These are phyloP conservation scores for Akabosia matsudoensis DNA, from an alignment of 1,140 invertebrate species.

Conservation along the genomic window DNA sequence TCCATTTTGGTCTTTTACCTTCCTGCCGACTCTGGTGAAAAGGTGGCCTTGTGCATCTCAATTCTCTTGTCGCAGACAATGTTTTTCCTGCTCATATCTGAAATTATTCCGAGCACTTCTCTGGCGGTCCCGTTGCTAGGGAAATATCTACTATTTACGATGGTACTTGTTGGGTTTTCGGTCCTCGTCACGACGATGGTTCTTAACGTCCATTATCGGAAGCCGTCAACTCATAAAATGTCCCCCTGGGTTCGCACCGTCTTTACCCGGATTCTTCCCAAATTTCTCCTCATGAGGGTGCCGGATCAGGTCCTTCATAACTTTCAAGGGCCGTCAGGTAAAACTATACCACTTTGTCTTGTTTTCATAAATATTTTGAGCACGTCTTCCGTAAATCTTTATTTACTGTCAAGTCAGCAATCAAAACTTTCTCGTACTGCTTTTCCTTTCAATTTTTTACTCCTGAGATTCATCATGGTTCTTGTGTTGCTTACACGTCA, in stretches of 20 bases:
- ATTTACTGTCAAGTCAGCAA: too few relatives aligned
- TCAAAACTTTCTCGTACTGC: too few relatives aligned
- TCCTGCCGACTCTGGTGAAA: constrained; percentile 97
- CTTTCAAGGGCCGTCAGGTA: constrained; percentile 28
- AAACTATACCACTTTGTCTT: neutral
- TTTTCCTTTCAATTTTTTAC: too few relatives aligned
- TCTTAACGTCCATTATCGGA: constrained; percentile 98
- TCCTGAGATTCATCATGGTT: too few relatives aligned
- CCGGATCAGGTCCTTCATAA: constrained; percentile 46
- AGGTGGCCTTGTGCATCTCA: constrained; percentile 96
- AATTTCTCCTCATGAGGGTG: constrained; percentile 75
- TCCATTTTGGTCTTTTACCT: constrained; percentile 81
- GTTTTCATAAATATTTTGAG: neutral
- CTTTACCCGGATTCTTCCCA: constrained; percentile 81
- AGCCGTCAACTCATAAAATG: constrained; percentile 97
- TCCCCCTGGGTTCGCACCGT: constrained; percentile 82
- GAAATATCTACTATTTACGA: constrained; percentile 98
- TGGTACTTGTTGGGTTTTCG: constrained; percentile 93
- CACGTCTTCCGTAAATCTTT: too few relatives aligned
- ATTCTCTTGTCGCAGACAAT: constrained; percentile 98
- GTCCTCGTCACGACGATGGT: constrained; percentile 97
- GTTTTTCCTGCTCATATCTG: constrained; percentile 96
- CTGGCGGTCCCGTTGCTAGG: constrained; percentile 92
- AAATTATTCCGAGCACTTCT: constrained; percentile 98
- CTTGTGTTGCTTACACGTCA: too few relatives aligned